phyloP scores from a whole-genome alignment of 2,797 vertebrate genomes.

The Chiroxiphia lanceolata region DNA sequence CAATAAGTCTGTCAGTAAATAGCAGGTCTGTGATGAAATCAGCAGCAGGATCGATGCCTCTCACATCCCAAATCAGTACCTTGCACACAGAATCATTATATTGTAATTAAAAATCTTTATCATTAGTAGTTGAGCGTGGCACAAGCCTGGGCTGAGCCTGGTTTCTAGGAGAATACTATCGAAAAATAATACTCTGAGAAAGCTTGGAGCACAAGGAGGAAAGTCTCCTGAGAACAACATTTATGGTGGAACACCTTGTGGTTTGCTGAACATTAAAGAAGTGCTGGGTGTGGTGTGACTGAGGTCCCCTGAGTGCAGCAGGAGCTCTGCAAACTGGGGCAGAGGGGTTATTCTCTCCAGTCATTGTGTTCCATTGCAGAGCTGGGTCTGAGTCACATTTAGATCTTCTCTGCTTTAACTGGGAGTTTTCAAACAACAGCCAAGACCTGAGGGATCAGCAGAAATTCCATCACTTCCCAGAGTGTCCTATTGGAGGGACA shows the following conservation, averaged over 20 bases:
- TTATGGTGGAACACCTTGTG: background rate
- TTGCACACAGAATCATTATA: background rate
- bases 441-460: background rate
- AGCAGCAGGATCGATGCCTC: background rate
- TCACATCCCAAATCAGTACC: background rate
- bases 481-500: background rate
- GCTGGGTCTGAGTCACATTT: background rate
- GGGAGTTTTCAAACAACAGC: background rate
- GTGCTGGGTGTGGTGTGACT: background rate
- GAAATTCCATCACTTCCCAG: background rate
- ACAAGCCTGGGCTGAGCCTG: background rate
- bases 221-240: background rate
- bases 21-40: background rate
- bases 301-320: background rate
- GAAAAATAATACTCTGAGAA: background rate
- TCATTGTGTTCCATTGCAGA: background rate
- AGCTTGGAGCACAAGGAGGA: background rate
- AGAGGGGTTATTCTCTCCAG: background rate
- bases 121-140: background rate
- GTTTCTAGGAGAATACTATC: background rate
- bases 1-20: background rate
- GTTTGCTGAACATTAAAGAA: background rate
- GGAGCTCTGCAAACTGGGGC: background rate
- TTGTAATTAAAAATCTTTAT: constrained; percentile 27
- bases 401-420: background rate